Evolutionary conservation across 30 jellyfish, hydroid and myxozoan species (phyloP), one percentile per base, ranked within the genome.

Genomic region (Hydra vulgaris): DNA sequence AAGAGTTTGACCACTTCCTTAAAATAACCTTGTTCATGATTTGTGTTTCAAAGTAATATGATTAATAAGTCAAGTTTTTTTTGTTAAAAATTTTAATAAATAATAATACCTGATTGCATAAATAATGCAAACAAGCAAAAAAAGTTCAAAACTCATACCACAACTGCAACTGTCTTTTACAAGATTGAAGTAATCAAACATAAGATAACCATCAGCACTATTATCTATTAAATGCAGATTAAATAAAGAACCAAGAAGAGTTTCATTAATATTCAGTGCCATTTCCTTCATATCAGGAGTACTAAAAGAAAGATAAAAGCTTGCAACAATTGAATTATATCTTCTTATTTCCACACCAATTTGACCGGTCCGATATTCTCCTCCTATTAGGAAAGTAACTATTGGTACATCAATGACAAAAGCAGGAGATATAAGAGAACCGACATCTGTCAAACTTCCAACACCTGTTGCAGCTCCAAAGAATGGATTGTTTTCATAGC

Each of bases 401-500:
- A 20, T 23, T 12, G 87, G 21, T 8, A 82, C 0, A 26, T 74
- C 66, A 53, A 82, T 26, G 15, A 74, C 82, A 74, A 82, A 82
- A 17, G 17, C 18, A n/a, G 89, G 89, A 17, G 89, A 82, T 26
- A 16, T 25, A 21, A 82, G 81, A 12, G 81, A 7, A 0, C 89
- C 89, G 7, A 27, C 74, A 27, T 27, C 53, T 27, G 78, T 25
- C 54, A 53, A 52, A 15, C 18, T 74, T 26, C 79, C 67, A 27
- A 53, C 27, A 26, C 22, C 56, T 23, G 8, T 18, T 23, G 19
- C 75, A 26, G 87, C 61, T n/a, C 82, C 23, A 24, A 22, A 21
- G 0, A 3, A 21, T 21, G 87, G 84, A 82, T 71, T 81, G 74
- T 82, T 73, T 82, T 82, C 89, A 70, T 74, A 18, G 17, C 84